A percentile compares a stretch with the other conserved stretches of the same genome.
Evolutionary conservation across 2,113 vertebrate genomes (phyloP).

Genomic region (Hoplias malabaricus): DNA sequence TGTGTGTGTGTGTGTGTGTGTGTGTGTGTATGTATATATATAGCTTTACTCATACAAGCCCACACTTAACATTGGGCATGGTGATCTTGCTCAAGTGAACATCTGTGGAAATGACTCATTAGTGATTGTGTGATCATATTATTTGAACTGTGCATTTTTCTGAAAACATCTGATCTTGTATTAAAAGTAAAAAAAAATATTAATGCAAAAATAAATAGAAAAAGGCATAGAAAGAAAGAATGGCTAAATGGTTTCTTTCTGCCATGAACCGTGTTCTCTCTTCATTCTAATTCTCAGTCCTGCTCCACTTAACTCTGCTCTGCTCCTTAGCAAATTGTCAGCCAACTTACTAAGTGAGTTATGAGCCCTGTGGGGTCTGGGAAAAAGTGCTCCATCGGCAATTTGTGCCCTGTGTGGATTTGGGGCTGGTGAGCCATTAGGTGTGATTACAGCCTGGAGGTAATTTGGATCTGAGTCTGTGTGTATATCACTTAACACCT

Average conservation of each 20-base stretch:
- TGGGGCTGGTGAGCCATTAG: conserved; percentile 52
- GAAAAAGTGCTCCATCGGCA: conserved; percentile 71
- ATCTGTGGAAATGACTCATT: too few relatives aligned
- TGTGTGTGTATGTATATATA: too few relatives aligned
- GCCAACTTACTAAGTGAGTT: conserved; percentile 73
- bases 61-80: too few relatives aligned
- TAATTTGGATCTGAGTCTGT: conserved; percentile 55
- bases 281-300: conserved; percentile 49
- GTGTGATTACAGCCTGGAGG: conserved; percentile 70
- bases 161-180: background rate
- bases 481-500: conserved; percentile 61
- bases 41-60: too few relatives aligned
- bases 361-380: conserved; percentile 67
- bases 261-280: conserved; percentile 11
- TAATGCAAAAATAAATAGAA: too few relatives aligned
- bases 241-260: background rate
- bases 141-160: too few relatives aligned
- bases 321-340: conserved; percentile 72
- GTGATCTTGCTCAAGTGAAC: too few relatives aligned
- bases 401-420: conserved; percentile 48
- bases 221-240: background rate
- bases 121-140: too few relatives aligned
- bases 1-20: too few relatives aligned
- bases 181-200: background rate
- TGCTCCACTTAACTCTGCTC: conserved; percentile 51